phyloP scores from a whole-genome alignment of 2,797 vertebrate species.

The Vespertilio murinus region DNA sequence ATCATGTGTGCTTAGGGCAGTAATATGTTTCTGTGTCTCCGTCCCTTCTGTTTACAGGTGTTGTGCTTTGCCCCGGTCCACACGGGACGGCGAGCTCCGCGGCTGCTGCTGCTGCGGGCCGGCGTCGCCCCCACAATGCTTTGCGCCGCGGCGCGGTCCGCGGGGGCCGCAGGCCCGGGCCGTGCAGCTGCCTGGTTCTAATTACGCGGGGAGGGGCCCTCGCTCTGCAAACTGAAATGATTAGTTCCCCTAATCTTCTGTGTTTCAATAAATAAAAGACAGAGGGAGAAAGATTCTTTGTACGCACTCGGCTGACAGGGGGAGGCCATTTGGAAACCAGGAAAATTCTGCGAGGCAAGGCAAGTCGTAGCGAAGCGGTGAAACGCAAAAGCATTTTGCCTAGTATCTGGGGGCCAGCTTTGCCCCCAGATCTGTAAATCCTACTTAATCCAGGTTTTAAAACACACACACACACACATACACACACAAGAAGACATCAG shows the following conservation, averaged over 20 bases:
- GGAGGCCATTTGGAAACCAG: conserved; percentile 21
- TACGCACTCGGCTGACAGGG: not conserved
- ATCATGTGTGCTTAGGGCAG: not conserved
- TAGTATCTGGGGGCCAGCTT: conserved; percentile 17
- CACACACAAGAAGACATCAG: not conserved
- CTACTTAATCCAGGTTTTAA: conserved; percentile 30
- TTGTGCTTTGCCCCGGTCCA: not conserved
- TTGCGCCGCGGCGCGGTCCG: not conserved
- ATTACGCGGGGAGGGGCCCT: conserved; percentile 3
- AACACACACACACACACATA: not conserved
- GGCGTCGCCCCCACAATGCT: conserved; percentile 42
- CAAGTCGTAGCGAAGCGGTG: conserved; percentile 6
- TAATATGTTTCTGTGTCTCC: not conserved
- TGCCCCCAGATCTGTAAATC: conserved; percentile 47
- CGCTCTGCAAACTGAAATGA: conserved; percentile 19
- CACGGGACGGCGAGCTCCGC: rapidly evolving
- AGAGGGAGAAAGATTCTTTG: not conserved
- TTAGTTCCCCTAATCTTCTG: conserved; percentile 34
- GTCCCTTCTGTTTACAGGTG: conserved; percentile 43
- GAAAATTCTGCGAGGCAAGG: not conserved
- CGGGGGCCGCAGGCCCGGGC: not conserved
- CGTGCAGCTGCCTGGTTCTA: conserved; percentile 47
- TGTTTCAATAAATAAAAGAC: conserved; percentile 60
- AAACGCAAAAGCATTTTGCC: conserved; percentile 44
- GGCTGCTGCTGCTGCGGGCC: not conserved